A percentile compares a stretch with the other conserved stretches of the same genome.
Evolutionary conservation across 2,888 invertebrate species (phyloP).

Genomic region (Gastracanthus pulcherrimus): DNA sequence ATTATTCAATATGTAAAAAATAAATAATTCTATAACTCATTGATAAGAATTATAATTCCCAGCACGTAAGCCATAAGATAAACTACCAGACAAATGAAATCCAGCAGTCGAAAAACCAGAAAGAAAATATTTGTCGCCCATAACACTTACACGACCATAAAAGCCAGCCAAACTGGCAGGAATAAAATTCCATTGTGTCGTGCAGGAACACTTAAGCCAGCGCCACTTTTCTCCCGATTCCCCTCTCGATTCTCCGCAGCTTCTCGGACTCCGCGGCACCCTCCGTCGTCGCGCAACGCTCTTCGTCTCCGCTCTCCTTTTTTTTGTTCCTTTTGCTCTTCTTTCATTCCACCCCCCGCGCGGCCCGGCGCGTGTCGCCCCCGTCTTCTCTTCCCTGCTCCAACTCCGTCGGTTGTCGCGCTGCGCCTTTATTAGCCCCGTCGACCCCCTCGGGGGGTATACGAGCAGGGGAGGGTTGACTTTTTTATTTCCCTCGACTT

Average conservation of each 20-base stretch:
- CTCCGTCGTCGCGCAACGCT: constrained; percentile 21
- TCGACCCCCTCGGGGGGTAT: constrained; percentile 63
- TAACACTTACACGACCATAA: constrained; percentile 48
- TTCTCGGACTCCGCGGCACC: too few relatives aligned
- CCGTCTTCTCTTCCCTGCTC: too few relatives aligned
- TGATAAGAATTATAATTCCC: too few relatives aligned
- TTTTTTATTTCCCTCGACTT: constrained; percentile 76
- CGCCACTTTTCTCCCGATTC: constrained; percentile 55
- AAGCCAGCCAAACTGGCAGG: constrained; percentile 23
- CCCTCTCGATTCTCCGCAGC: constrained; percentile 32
- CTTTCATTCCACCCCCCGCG: constrained; percentile 4
- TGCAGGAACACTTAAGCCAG: constrained; percentile 65
- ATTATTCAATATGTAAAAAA: too few relatives aligned
- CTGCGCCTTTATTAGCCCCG: constrained; percentile 61
- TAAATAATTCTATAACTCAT: too few relatives aligned
- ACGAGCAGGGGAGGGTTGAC: constrained; percentile 67
- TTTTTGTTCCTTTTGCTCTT: neutral
- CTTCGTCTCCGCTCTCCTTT: constrained; percentile 7
- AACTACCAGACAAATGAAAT: constrained; percentile 1
- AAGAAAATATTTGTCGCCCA: constrained; percentile 28
- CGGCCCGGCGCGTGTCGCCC: neutral
- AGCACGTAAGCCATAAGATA: neutral
- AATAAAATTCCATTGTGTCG: constrained; percentile 67
- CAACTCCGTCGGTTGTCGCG: constrained; percentile 60
- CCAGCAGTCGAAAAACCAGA: neutral